Base-by-base conservation (phyloP, 2,797 vertebrate species). In the Gouania willdenowi region DNA sequence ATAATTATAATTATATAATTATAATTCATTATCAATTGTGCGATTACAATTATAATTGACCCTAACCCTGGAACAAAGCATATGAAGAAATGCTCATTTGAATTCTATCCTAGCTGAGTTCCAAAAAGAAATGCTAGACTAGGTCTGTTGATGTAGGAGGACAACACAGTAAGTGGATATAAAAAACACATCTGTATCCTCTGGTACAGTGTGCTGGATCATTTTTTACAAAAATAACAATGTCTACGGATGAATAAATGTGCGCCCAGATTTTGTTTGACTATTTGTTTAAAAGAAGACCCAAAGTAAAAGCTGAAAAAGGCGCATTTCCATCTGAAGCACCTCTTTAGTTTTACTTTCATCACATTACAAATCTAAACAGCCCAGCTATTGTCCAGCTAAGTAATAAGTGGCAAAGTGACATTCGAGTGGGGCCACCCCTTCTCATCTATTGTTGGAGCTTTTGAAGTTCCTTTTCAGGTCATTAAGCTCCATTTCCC, bases 401-500 rank as follows among this genome's bases (percentile, higher is more conserved):
- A 72, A 67, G 77, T 66, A 81, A 80, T 85, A 83, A 85, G 78
- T 75, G 75, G 79, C 72, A 70, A 81, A 81, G 73, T 82, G 80
- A 88, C 84, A 85, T 84, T 82, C 38, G 66, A 83, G 75, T 76
- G 76, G 75, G 50, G 71, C 74, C 63, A 53, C 78, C 79, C 76
- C 65, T 57, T 84, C 77, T 81, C 71, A 74, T 81, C 78, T 57
- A 83, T 83, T 84, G 81, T 83, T 50, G 56, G 33, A n/a, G 67
- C 80, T 83, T 88, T 88, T 88, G 85, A 89, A 89, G 86, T 87
- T 71, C 55, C 75, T 80, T 81, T 86, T 86, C 84, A 86, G 85
- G 77, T 87, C 86, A 87, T 89, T 87, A 89, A 82, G 83, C 81
- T 79, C 84, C 66, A 84, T 87, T 88, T 86, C 87, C 86, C 84